Evolutionary conservation across 2,113 vertebrate genomes (phyloP).

Genomic region (Chaetura pelagica): DNA sequence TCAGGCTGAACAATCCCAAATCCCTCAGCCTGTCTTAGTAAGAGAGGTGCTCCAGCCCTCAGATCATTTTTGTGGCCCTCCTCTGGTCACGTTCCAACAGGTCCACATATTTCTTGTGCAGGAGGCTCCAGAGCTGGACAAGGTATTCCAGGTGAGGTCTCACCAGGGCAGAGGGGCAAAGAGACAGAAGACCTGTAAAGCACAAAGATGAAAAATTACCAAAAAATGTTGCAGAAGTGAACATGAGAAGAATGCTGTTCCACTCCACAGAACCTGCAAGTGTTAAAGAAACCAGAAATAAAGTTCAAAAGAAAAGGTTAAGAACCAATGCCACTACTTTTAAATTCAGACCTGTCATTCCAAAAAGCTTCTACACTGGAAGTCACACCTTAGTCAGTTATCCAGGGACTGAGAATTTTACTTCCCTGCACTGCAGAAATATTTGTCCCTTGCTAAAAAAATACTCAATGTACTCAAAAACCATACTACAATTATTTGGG

Average conservation of each 20-base stretch:
- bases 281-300: not conserved
- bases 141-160: no score
- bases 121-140: no score
- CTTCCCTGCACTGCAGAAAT: not conserved
- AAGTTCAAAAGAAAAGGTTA: no score
- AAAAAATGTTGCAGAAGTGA: not conserved
- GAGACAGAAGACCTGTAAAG: not conserved
- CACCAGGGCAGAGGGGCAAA: not conserved
- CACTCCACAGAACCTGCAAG: not conserved
- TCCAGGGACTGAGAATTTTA: not conserved
- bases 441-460: no score
- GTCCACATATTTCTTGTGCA: no score
- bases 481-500: no score
- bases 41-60: no score
- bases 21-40: no score
- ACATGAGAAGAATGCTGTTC: rapidly evolving
- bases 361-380: not conserved
- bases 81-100: no score
- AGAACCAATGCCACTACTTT: not conserved
- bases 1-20: no score
- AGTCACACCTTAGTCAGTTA: not conserved
- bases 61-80: no score
- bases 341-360: not conserved
- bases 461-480: not conserved
- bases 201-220: not conserved